Base-by-base conservation (phyloP, 1,140 invertebrate genomes). In the Tribolium castaneum region DNA sequence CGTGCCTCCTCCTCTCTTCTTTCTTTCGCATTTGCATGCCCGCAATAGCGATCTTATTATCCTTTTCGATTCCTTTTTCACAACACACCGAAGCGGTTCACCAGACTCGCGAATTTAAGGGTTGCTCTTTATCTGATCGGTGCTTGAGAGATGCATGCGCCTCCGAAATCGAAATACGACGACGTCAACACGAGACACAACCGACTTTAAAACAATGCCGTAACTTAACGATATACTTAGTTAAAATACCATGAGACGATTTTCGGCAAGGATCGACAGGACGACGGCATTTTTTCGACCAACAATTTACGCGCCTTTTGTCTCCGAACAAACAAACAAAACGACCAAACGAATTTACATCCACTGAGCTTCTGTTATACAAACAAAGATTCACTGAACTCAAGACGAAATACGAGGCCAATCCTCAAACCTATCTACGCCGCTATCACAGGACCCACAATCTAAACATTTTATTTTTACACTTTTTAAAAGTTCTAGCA, bases 171-270 rank as follows among this genome's bases (percentile, higher is more conserved):
- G 52, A 77, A 80, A 80, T 77, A 80, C 73, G 56, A 74, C 76
- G 52, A 74, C 77, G 80, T 80, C 80, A 82, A 79, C 76, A 66
- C 56, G 51, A 66, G 59, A 34, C 59, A 59, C 25, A 14, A 56
- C 56, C 62, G 30, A 13, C 35, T 59, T 35, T 14, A 66, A 80
- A 78, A 82, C 81, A 82, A 82, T 80, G 81, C 81, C 76, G 79
- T 76, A 80, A 80, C 66, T 78, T 82, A 82, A 82, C 79, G 79
- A 82, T 79, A 78, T 79, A 82, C 79, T 82, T 82, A 82, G 81
- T 82, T 82, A 82, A 82, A 82, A 82, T 82, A 77, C 81, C 81
- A 77, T 71, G 49, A 77, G 49, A 19, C 19, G 71, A 54, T 54
- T 73, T 62, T 73, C 71, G 45, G 25, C 45, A 45, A 19, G 34